These are phyloP conservation scores for Phortica magna DNA, from an alignment of 2,888 invertebrate species.

Conservation along the genomic window DNA sequence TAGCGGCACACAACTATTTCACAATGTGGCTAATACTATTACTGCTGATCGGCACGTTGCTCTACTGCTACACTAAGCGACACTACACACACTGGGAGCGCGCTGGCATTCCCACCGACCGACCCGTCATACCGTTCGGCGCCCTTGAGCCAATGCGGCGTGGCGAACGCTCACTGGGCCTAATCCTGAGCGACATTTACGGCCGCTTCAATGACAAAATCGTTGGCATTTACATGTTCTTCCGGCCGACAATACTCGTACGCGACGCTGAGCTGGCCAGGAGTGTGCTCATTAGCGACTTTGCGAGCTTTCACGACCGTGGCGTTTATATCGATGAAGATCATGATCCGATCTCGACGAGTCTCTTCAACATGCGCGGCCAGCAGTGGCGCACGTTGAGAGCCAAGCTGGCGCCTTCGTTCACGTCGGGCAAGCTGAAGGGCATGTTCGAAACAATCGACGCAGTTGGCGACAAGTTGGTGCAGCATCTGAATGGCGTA, in stretches of 20 bases:
- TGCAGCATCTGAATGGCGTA: slow-evolving; percentile 76
- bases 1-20: background rate
- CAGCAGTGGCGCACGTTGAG: slow-evolving; percentile 83
- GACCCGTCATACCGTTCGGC: slow-evolving; percentile 83
- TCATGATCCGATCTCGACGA: slow-evolving; percentile 81
- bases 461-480: slow-evolving; percentile 80
- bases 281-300: slow-evolving; percentile 82
- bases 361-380: slow-evolving; percentile 75
- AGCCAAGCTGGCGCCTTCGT: slow-evolving; percentile 82
- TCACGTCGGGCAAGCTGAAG: slow-evolving; percentile 84
- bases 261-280: slow-evolving; percentile 82
- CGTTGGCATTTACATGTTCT: slow-evolving; percentile 83
- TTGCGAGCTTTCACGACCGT: slow-evolving; percentile 83
- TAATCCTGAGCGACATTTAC: slow-evolving; percentile 82
- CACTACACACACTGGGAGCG: slow-evolving; percentile 80
- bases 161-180: slow-evolving; percentile 81
- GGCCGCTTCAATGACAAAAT: slow-evolving; percentile 72
- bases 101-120: slow-evolving; percentile 80
- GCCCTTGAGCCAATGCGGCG: slow-evolving; percentile 80
- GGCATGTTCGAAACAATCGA: slow-evolving; percentile 82
- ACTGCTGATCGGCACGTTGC: slow-evolving; percentile 38
- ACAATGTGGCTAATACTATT: slow-evolving; percentile 57
- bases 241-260: slow-evolving; percentile 81
- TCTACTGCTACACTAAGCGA: slow-evolving; percentile 48
- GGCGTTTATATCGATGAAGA: slow-evolving; percentile 82